These are phyloP conservation scores for Chrysolina americana DNA, from an alignment of 2,888 invertebrate species.

Conservation along the genomic window DNA sequence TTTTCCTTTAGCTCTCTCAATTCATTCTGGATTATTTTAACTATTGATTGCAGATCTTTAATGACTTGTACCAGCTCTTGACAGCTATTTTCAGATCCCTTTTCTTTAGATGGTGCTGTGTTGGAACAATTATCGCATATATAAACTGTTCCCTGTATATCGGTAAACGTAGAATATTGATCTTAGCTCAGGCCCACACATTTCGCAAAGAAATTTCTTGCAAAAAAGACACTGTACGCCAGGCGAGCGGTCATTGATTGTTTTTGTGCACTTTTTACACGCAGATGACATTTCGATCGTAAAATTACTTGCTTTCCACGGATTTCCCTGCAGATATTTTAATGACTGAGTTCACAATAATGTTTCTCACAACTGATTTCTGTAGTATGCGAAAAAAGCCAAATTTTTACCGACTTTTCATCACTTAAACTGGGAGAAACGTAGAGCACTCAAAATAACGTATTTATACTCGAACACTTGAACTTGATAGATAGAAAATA, in stretches of 20 bases:
- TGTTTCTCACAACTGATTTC: background rate
- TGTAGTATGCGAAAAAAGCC: slow-evolving; percentile 19
- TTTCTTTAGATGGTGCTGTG: too few relatives aligned
- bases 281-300: slow-evolving; percentile 13
- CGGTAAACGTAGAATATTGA: too few relatives aligned
- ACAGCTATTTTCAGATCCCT: too few relatives aligned
- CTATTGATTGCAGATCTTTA: slow-evolving; percentile 1
- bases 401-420: background rate
- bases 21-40: slow-evolving; percentile 15
- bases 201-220: background rate
- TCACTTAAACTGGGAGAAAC: slow-evolving; percentile 5
- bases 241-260: too few relatives aligned
- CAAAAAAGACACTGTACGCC: background rate
- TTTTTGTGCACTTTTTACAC: slow-evolving; percentile 2
- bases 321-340: background rate
- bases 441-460: background rate
- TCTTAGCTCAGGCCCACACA: too few relatives aligned
- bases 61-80: slow-evolving; percentile 5
- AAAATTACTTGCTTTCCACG: too few relatives aligned
- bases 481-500: too few relatives aligned
- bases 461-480: too few relatives aligned
- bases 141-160: too few relatives aligned
- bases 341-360: too few relatives aligned
- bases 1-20: slow-evolving; percentile 18
- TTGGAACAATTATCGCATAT: too few relatives aligned